phyloP scores from a whole-genome alignment of 2,888 invertebrate species.

The Plagiodera versicolora region DNA sequence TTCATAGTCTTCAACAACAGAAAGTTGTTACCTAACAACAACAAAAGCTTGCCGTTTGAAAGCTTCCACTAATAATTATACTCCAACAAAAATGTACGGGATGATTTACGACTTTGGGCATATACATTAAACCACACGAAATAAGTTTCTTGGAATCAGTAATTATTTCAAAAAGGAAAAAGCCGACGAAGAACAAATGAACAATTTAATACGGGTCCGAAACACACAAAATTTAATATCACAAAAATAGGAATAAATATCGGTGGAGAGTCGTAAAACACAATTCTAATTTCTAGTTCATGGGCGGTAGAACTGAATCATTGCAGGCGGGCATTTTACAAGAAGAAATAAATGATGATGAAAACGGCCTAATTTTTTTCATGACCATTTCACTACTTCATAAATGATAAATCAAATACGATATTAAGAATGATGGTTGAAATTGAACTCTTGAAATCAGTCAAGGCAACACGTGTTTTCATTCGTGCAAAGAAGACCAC shows the following conservation, averaged over 20 bases:
- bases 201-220: constrained; percentile 3
- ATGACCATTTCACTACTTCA: too few species aligned
- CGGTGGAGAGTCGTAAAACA: constrained; percentile 9
- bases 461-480: too few species aligned
- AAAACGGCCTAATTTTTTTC: too few species aligned
- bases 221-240: neutral
- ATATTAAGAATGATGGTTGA: too few species aligned
- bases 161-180: constrained; percentile 14
- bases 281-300: constrained; percentile 6
- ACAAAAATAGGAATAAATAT: constrained; percentile 10
- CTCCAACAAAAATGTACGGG: neutral
- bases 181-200: constrained; percentile 5
- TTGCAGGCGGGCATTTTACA: neutral
- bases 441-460: too few species aligned
- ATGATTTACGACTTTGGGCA: constrained; percentile 8
- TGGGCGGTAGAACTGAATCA: neutral
- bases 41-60: neutral
- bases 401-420: too few species aligned
- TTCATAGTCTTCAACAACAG: too few species aligned
- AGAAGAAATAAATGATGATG: too few species aligned
- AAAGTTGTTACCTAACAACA: neutral
- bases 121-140: neutral
- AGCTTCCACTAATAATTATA: constrained; percentile 7
- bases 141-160: constrained; percentile 3
- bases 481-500: too few species aligned